Base-by-base conservation (phyloP, 2,113 vertebrate species). In the Alligator sinensis region DNA sequence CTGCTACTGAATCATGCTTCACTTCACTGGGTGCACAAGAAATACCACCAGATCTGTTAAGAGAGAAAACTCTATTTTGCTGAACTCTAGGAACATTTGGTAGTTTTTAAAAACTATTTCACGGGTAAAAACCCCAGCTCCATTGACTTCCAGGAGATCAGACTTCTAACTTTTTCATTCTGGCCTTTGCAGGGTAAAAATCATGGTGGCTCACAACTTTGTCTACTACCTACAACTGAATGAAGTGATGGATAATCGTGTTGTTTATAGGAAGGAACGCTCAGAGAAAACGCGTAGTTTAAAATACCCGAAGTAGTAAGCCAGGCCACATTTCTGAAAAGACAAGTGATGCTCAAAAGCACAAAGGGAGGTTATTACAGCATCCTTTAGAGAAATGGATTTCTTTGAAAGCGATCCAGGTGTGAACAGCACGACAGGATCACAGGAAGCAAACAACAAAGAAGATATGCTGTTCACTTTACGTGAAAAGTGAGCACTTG, bases 61-160 rank as follows among this genome's bases (percentile, higher is more conserved):
- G 4, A 38, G 8, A 1, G 1, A 5, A 86, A 88, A 2, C 25
- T 2, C 1, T 11, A 54, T 2, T 57, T 27, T 88, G 70, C 9
- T 14, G 77, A 87, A 55, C 11, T 5, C 12, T 14, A 2, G 2
- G 7, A 74, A 74, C 74, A 80, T 70, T 27, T 21, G 72, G 30
- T 5, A 84, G n/a, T 66, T 64, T 87, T 1, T 0, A 83, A 61
- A 84, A 28, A 28, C 25, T 83, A 47, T 47, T 84, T 17, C 19
- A 58, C 22, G 4, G 88, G 27, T 80, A 24, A 90, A 47, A 77
- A 76, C 34, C 9, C 62, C 70, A 75, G 30, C 11, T 92, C 34
- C 77, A 16, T 2, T 64, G 76, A 82, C 79, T 21, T 64, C 3
- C 54, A 15, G 58, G 30, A 3, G 80, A 80, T 3, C 19, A 47